Evolutionary conservation across 1,140 invertebrate species (phyloP).

Genomic region (Drosophila ironensis): DNA sequence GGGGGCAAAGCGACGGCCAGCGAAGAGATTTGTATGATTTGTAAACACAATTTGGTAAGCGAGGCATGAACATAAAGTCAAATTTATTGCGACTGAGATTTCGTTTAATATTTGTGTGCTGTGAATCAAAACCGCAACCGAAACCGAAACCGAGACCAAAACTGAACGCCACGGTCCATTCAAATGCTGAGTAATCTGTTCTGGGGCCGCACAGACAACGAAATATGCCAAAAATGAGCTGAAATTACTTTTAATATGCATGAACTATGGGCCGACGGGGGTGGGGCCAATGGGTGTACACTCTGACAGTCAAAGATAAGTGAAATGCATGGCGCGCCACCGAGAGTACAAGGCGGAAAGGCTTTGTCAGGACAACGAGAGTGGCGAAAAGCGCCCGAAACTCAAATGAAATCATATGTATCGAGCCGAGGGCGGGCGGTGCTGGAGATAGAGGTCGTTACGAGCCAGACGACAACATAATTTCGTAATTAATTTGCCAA

Average conservation of each 20-base stretch:
- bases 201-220: constrained; percentile 47
- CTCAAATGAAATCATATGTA: constrained; percentile 39
- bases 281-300: constrained; percentile 5
- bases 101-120: constrained; percentile 52
- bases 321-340: constrained; percentile 56
- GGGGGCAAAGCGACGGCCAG: neutral
- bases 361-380: constrained; percentile 34
- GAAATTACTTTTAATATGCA: constrained; percentile 76
- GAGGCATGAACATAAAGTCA: constrained; percentile 76
- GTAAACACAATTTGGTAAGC: constrained; percentile 73
- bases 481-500: constrained; percentile 80
- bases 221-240: constrained; percentile 75
- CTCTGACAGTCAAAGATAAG: constrained; percentile 67
- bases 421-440: neutral
- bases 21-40: constrained; percentile 56
- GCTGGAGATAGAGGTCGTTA: constrained; percentile 53
- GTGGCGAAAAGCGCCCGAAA: neutral
- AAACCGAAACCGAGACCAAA: constrained; percentile 33
- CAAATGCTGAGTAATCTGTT: constrained; percentile 68
- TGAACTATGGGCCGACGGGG: constrained; percentile 14
- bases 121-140: constrained; percentile 41
- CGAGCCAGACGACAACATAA: constrained; percentile 71
- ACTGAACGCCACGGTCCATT: constrained; percentile 41
- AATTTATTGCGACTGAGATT: constrained; percentile 74
- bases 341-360: constrained; percentile 11